Base-by-base conservation (phyloP, 2,113 vertebrate genomes). In the Corydoras sp. region DNA sequence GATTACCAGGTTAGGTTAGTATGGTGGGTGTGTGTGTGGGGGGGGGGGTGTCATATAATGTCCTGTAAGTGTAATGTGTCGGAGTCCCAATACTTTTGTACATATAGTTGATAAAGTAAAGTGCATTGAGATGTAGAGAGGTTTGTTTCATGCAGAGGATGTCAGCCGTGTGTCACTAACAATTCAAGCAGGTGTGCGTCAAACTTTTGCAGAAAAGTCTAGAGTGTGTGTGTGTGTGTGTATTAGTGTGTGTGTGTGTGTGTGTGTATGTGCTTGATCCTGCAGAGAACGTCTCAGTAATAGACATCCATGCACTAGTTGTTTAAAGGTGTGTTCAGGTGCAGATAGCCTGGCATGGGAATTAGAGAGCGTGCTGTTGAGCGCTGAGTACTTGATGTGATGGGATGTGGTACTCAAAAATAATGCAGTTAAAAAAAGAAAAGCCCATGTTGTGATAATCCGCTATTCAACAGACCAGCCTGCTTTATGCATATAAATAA, bases 401-500 rank as follows among this genome's bases (percentile, higher is more conserved):
- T 24, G 58, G 24, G 24, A 50, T 30, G 54, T 15, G 18, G 4
- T 68, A 54, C 43, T 69, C 11, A 50, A 78, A 43, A 66, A 65
- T 66, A 71, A 75, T 58, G 69, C 65, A 5, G 71, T 62, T 43
- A 43, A 43, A 43, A 43, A 43, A 55, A 62, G 1, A 72, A 69
- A 51, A 58, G 59, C 58, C 51, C 35, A 51, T 67, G 53, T 48
- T 71, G 5, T 67, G 68, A 74, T 75, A 71, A 78, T 75, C 70
- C 60, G 54, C 53, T 55, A 68, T 68, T 75, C 72, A 68, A 71
- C 29, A 68, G 59, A 56, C 49, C 35, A 59, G 73, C 53, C 11
- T 68, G 49, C 65, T 56, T 68, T 35, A 55, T 51, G 69, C 65
- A 78, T 75, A 53, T 69, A 75, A 78, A 75, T 65, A 75, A 69